phyloP scores from a whole-genome alignment of 2,113 vertebrate species.

The Gadus chalcogrammus region DNA sequence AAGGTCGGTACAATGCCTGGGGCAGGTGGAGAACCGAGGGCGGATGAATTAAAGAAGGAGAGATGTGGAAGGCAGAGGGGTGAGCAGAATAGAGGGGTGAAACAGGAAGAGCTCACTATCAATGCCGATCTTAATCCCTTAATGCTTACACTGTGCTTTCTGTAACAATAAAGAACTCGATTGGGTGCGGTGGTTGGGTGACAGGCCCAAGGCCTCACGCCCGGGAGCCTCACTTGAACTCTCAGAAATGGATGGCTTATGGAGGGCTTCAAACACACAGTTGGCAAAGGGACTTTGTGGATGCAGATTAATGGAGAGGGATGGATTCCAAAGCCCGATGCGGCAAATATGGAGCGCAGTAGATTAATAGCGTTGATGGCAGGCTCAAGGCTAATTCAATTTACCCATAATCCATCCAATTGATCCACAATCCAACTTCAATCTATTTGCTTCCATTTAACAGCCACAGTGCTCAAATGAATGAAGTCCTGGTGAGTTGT shows the following conservation, averaged over 20 bases:
- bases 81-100: not conserved
- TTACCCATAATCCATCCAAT: slow-evolving; percentile 25
- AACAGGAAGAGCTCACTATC: not conserved
- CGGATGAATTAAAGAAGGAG: too few relatives aligned
- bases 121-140: too few relatives aligned
- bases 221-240: too few relatives aligned
- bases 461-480: too few relatives aligned
- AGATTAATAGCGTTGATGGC: slow-evolving; percentile 10
- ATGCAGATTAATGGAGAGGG: slow-evolving; percentile 21
- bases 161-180: too few relatives aligned
- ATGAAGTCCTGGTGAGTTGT: not conserved
- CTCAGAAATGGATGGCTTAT: not conserved
- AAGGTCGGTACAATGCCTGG: too few relatives aligned
- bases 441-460: too few relatives aligned
- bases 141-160: too few relatives aligned
- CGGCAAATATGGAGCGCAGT: not conserved
- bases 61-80: not conserved
- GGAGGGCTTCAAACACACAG: not conserved
- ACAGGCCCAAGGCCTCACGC: too few relatives aligned
- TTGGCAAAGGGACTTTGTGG: too few relatives aligned
- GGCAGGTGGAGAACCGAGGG: not conserved
- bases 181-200: too few relatives aligned
- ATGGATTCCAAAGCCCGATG: not conserved
- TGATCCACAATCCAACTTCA: not conserved
- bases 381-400: slow-evolving; percentile 38